Percentiles rank a stretch among this genome's conserved stretches.
Evolutionary conservation across 2,888 invertebrate species (phyloP).

Genomic region (Monopis laevigella): DNA sequence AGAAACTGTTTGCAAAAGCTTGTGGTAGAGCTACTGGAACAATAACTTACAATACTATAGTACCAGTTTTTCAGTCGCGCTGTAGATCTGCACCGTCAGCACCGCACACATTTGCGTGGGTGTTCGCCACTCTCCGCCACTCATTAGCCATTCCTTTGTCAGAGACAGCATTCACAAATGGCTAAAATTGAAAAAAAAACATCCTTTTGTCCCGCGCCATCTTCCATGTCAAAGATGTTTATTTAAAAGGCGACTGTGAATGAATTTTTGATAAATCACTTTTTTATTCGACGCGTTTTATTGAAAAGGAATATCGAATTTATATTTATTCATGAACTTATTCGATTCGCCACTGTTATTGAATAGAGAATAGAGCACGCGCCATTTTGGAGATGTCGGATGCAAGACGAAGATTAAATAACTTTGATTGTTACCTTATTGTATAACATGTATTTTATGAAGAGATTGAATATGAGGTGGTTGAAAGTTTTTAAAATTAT

Average conservation of each 20-base stretch:
- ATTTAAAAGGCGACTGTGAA: slow-evolving; percentile 55
- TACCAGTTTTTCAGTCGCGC: too few relatives aligned
- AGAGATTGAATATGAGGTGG: too few relatives aligned
- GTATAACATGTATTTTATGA: too few relatives aligned
- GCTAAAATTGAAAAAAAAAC: slow-evolving; percentile 27
- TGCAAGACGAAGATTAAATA: too few relatives aligned
- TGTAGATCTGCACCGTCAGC: slow-evolving; percentile 41
- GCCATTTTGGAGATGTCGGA: not conserved
- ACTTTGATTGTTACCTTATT: slow-evolving; percentile 4
- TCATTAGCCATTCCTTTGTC: slow-evolving; percentile 58
- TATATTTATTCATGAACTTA: slow-evolving; percentile 60
- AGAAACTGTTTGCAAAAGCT: too few relatives aligned
- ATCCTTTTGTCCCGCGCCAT: slow-evolving; percentile 45
- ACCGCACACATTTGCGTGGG: slow-evolving; percentile 36
- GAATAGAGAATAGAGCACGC: slow-evolving; percentile 29
- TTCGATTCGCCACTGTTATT: slow-evolving; percentile 63
- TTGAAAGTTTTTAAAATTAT: too few relatives aligned
- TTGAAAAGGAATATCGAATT: slow-evolving; percentile 59
- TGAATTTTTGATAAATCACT: slow-evolving; percentile 60
- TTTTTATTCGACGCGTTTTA: slow-evolving; percentile 56
- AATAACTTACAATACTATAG: too few relatives aligned
- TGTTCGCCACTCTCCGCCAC: slow-evolving; percentile 42
- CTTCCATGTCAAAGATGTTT: slow-evolving; percentile 60
- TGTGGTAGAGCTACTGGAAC: too few relatives aligned
- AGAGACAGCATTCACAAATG: slow-evolving; percentile 27